A percentile compares a stretch with the other conserved stretches of the same genome.
Conservation (phyloP, 2,888 invertebrate genomes). For the Stenotaenia linearis region DNA sequence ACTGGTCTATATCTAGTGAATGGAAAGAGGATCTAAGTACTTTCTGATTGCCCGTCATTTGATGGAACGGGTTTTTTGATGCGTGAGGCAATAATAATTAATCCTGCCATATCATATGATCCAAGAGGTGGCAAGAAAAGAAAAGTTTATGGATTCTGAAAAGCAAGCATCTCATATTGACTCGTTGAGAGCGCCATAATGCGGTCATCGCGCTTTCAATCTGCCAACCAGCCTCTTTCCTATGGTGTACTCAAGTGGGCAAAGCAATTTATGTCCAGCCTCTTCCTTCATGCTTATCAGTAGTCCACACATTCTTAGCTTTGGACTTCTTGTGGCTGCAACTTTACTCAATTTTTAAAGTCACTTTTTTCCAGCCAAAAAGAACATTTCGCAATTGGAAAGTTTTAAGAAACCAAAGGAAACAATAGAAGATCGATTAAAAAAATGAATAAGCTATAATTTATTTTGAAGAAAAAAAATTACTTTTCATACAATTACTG, state of each 20-base stretch:
- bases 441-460: not conserved
- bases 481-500: no score
- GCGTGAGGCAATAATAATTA: conserved; percentile 21
- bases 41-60: conserved; percentile 19
- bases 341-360: conserved; percentile 20
- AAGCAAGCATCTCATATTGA: conserved; percentile 21
- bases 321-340: not conserved
- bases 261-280: conserved; percentile 17
- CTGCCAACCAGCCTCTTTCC: conserved; percentile 8
- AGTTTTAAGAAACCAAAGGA: not conserved
- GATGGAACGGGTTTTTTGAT: conserved; percentile 10
- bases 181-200: conserved; percentile 17
- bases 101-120: conserved; percentile 19
- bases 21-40: conserved; percentile 20
- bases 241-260: conserved; percentile 20
- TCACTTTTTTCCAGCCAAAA: not conserved
- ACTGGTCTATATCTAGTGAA: not conserved
- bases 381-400: not conserved
- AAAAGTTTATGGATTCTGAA: conserved; percentile 21
- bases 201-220: conserved; percentile 20
- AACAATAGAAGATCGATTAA: not conserved
- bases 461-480: not conserved
- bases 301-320: conserved; percentile 26
- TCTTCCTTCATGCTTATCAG: conserved; percentile 19
- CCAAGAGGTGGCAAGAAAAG: not conserved